phyloP scores from a whole-genome alignment of 2,797 vertebrate species.

The Ambastaia sidthimunki region DNA sequence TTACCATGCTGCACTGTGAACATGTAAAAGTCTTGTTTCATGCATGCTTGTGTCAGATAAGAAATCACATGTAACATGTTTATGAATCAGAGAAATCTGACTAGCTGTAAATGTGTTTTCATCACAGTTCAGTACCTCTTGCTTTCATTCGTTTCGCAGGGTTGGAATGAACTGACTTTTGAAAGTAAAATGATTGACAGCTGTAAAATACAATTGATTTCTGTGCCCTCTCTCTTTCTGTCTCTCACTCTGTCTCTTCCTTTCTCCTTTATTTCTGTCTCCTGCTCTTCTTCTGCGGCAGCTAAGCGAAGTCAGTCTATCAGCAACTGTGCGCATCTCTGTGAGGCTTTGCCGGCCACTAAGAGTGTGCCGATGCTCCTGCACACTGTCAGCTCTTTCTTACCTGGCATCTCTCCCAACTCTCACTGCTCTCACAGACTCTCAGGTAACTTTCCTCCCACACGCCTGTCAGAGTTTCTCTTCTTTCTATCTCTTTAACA shows the following conservation, averaged over 20 bases:
- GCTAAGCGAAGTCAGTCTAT: constrained; percentile 99
- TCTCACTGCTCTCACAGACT: constrained; percentile 97
- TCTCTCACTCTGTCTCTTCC: constrained; percentile 45
- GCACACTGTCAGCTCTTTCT: constrained; percentile 98
- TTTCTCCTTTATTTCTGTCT: constrained; percentile 63
- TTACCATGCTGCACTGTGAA: background rate
- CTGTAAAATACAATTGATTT: constrained; percentile 25
- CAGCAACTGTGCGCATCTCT: constrained; percentile 99
- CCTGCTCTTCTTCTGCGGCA: constrained; percentile 79
- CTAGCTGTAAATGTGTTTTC: background rate
- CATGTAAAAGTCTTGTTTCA: background rate
- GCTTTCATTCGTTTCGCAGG: background rate
- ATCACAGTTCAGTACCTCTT: too few species aligned
- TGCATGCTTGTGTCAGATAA: background rate
- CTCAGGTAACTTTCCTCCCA: constrained; percentile 88
- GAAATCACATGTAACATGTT: background rate
- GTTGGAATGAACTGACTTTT: background rate
- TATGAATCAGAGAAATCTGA: background rate
- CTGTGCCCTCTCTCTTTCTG: constrained; percentile 45
- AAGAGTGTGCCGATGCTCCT: constrained; percentile 98
- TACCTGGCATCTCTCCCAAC: constrained; percentile 98
- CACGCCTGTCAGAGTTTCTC: background rate
- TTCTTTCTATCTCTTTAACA: constrained; percentile 1
- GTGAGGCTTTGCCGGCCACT: constrained; percentile 95
- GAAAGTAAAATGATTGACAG: background rate